Base-by-base conservation (phyloP, 1,140 invertebrate genomes). In the Procambarus virginalis region DNA sequence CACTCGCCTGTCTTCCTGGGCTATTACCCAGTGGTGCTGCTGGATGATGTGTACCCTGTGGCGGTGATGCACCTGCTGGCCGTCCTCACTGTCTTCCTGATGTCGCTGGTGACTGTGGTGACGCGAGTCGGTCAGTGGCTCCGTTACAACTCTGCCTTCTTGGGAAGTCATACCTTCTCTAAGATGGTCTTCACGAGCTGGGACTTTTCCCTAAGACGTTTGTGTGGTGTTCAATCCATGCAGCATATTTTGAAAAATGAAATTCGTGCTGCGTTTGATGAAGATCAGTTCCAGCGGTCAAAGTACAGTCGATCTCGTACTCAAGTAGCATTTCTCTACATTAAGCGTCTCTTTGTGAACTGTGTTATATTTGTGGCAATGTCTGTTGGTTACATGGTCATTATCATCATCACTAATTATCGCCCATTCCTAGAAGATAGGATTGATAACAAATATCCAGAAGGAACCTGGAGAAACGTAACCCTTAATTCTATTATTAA, bases 191-290 rank as follows among this genome's bases (percentile, higher is more conserved):
- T 89, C 73, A 22, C 45, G 0, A 46, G 75, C 34, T 84, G 76
- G 73, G 82, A 89, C 58, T 89, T 84, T 73, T 78, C 70, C n/a
- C 60, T 89, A 20, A 77, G 22, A 10, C 34, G 49, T 20, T 34
- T 64, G 3, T 34, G 9, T 12, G 45, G 49, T 34, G 60, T 89
- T 34, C 22, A 8, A 3, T 70, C 51, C 22, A 89, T 78, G 48
- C 81, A 84, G 12, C 51, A 48, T 3, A 70, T 77, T n/a, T n/a
- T 89, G 46, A 79, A 3, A 12, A 89, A 68, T 68, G 80, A 76
- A 79, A 75, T 89, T 55, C 82, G 81, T 58, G 81, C 88, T 79
- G 60, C 81, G 51, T 58, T 89, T 34, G 82, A 89, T 46, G 88
- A 89, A 48, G 73, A 77, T 9, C 55, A 82, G 1, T 89, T 84